Percentiles rank a stretch among this genome's conserved stretches.
These are phyloP conservation scores for Empis stercorea DNA, from an alignment of 2,888 invertebrate genomes.

Conservation along the genomic window DNA sequence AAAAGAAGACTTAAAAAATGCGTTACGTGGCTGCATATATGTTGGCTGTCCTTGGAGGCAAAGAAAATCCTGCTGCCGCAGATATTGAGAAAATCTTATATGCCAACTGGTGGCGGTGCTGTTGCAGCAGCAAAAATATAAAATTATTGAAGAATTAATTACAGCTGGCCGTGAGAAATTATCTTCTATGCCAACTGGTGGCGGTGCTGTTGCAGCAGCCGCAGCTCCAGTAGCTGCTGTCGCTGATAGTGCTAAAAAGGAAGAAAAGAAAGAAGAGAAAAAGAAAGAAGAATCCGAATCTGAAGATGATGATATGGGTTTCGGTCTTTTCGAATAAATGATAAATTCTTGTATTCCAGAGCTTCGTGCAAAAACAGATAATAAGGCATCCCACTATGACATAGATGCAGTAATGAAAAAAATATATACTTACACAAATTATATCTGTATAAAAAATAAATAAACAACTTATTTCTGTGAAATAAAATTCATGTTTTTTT, in stretches of 20 bases:
- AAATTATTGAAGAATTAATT: constrained; percentile 79
- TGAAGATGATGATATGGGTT: constrained; percentile 98
- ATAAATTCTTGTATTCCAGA: background rate
- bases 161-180: constrained; percentile 82
- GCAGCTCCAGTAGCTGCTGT: constrained; percentile 49
- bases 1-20: constrained; percentile 80
- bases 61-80: constrained; percentile 61
- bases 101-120: constrained; percentile 80
- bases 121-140: constrained; percentile 57
- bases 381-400: constrained; percentile 7
- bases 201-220: constrained; percentile 59
- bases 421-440: constrained; percentile 11
- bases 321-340: constrained; percentile 84
- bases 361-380: background rate
- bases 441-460: constrained; percentile 12
- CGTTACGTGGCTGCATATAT: constrained; percentile 99
- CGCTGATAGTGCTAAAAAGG: constrained; percentile 56
- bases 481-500: constrained; percentile 24
- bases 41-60: constrained; percentile 86
- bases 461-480: constrained; percentile 24
- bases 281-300: constrained; percentile 82
- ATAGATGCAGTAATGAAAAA: constrained; percentile 7
- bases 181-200: constrained; percentile 85
- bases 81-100: constrained; percentile 89
- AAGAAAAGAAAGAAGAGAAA: constrained; percentile 51